Base-by-base conservation (phyloP, 2,888 invertebrate genomes). In the Busseola fusca region DNA sequence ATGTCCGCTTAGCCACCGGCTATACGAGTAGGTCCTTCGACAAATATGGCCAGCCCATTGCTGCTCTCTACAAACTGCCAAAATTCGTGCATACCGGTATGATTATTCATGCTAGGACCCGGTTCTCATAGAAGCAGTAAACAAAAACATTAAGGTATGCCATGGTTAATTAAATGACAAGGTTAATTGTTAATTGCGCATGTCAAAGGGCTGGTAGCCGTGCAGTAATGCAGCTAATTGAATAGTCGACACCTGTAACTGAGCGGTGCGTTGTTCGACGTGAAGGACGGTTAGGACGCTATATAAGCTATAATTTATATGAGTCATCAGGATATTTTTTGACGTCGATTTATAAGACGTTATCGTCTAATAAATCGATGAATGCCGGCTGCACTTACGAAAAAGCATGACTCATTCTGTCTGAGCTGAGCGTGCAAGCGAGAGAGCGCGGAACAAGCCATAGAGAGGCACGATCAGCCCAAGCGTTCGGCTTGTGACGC, bases 141-240 rank as follows among this genome's bases (percentile, higher is more conserved):
- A 75, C 64, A 80, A 40, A 57, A 57, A 30, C 34, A 34, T 80
- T 57, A 57, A 59, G 27, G 27, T 69, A 40, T 56, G 16, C 64
- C 65, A 58, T 65, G 5, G 25, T 27, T 78, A 71, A 78, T 78
- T 56, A 58, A 57, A 56, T 21, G 50, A 72, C 65, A 81, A 81
- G 78, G 81, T 77, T 77, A 78, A 78, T 78, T 64, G 60, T 37
- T 71, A 81, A 76, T 77, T 58, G 80, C 21, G 54, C 6, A 40
- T 77, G 78, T 78, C 81, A 78, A 78, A 77, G 81, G 78, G 77
- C 70, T 70, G 66, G n/a, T 16, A 37, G 59, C 48, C 72, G 72
- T 81, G 67, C 30, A 64, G 37, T 25, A 30, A 76, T 65, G 77
- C 60, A 76, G 64, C 59, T 77, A 80, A 77, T 77, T 80, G 34